These are phyloP conservation scores for Atherinosoma microstoma DNA, from an alignment of 2,797 vertebrate genomes.

Conservation along the genomic window DNA sequence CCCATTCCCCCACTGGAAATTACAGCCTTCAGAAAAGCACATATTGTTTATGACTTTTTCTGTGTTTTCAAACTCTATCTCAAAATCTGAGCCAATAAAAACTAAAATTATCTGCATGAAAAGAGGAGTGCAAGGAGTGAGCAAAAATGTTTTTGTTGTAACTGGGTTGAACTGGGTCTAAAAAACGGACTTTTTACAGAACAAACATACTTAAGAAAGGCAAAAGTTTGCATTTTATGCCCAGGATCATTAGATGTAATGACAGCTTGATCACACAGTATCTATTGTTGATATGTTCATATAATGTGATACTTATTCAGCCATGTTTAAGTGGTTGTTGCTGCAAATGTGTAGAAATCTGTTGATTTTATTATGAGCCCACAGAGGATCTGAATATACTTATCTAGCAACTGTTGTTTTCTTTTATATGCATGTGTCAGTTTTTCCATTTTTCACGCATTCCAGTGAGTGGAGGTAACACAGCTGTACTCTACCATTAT, in stretches of 20 bases:
- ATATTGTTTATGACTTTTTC: conserved; percentile 16
- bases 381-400: conserved; percentile 38
- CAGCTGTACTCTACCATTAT: conserved; percentile 65
- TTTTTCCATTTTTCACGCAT: conserved; percentile 77
- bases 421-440: conserved; percentile 53
- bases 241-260: background rate
- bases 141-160: conserved; percentile 12
- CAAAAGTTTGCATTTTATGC: background rate
- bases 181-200: background rate
- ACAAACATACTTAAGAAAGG: background rate
- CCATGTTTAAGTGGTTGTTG: conserved; percentile 25
- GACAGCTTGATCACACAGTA: background rate
- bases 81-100: conserved; percentile 5
- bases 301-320: background rate
- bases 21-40: conserved; percentile 1
- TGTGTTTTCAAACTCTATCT: conserved; percentile 3
- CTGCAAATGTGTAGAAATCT: conserved; percentile 50
- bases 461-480: conserved; percentile 71
- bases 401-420: conserved; percentile 31
- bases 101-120: conserved; percentile 11
- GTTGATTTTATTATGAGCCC: conserved; percentile 56
- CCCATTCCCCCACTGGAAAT: conserved; percentile 1
- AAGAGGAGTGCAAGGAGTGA: background rate
- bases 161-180: background rate
- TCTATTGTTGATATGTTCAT: no score